Percentiles rank a stretch among this genome's conserved stretches.
Conservation (phyloP, 1,140 invertebrate species). For the Mactra quadrangularis region DNA sequence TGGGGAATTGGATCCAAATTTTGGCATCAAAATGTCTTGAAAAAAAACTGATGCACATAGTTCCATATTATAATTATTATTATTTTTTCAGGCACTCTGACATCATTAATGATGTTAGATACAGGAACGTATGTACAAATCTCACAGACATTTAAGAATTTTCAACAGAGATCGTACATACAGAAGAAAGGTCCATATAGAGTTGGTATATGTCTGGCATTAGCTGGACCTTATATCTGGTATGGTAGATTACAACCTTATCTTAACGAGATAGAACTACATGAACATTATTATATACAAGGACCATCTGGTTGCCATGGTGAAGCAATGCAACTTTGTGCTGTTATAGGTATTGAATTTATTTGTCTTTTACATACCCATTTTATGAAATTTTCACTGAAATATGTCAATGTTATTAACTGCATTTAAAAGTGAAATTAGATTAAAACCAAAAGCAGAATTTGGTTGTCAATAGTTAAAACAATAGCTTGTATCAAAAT, state of each 20-base stretch:
- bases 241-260: slow-evolving; percentile 80
- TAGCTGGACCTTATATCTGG: slow-evolving; percentile 73
- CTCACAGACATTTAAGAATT: slow-evolving; percentile 67
- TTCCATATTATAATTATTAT: no score
- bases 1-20: no score
- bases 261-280: slow-evolving; percentile 75
- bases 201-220: slow-evolving; percentile 76
- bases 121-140: slow-evolving; percentile 70
- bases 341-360: slow-evolving; percentile 77
- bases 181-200: slow-evolving; percentile 79
- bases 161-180: slow-evolving; percentile 74
- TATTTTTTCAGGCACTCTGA: slow-evolving; percentile 68
- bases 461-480: no score
- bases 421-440: no score
- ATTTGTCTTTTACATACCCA: no score
- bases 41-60: no score
- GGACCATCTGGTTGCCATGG: slow-evolving; percentile 78
- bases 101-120: slow-evolving; percentile 72
- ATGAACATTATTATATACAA: slow-evolving; percentile 82
- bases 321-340: slow-evolving; percentile 76
- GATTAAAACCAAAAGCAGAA: no score
- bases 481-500: no score
- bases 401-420: no score
- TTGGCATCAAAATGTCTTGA: no score
- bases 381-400: no score